phyloP scores from a whole-genome alignment of 1,140 invertebrate genomes.

The Parasteatoda tepidariorum region DNA sequence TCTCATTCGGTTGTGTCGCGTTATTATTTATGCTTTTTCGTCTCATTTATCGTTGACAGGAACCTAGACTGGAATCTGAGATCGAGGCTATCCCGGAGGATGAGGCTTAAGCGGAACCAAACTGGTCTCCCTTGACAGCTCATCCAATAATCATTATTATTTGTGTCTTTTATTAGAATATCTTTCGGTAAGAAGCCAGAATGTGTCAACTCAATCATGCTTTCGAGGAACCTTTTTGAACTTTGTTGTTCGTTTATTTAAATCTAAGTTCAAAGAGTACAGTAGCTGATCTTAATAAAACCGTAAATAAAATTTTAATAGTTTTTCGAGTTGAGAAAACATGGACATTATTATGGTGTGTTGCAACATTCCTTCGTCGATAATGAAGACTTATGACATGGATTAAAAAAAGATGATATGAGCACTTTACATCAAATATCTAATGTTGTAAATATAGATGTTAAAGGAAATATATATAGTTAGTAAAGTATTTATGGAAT shows the following conservation, averaged over 20 bases:
- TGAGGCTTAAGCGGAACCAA: conserved; percentile 22
- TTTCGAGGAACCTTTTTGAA: conserved; percentile 50
- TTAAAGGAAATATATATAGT: too few species aligned
- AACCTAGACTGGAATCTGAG: background rate
- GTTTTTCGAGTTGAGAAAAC: background rate
- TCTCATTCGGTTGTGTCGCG: background rate
- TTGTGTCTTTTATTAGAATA: background rate
- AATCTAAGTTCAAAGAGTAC: background rate
- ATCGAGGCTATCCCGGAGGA: background rate
- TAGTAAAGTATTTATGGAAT: too few species aligned
- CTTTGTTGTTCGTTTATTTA: background rate
- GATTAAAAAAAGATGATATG: too few species aligned
- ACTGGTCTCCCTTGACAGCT: background rate
- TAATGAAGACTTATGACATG: too few species aligned
- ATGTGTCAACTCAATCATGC: background rate
- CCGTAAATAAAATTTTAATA: background rate
- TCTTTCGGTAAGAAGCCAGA: background rate
- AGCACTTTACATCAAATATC: too few species aligned
- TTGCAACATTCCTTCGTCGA: too few species aligned
- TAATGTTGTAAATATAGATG: too few species aligned
- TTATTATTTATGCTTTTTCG: conserved; percentile 37
- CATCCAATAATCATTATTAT: conserved; percentile 2
- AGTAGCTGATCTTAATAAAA: too few species aligned
- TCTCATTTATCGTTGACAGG: conserved; percentile 26
- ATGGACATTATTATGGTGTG: background rate